Evolutionary conservation across 2,888 invertebrate genomes (phyloP).

Genomic region (Conistra vaccinii): DNA sequence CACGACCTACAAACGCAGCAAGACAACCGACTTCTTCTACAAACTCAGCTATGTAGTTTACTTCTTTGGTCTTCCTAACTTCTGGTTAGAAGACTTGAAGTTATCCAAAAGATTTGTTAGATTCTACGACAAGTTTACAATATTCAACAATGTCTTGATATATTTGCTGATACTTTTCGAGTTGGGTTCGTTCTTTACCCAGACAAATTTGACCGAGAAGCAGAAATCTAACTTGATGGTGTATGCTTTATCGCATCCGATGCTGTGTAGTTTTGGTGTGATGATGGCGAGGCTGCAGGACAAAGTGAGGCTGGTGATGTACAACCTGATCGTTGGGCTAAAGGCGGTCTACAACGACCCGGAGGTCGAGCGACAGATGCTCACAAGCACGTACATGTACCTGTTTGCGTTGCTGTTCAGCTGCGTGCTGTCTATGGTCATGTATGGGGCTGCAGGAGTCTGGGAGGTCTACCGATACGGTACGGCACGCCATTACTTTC

Average conservation of each 20-base stretch:
- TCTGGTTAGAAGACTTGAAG: conserved; percentile 70
- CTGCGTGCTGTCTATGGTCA: conserved; percentile 53
- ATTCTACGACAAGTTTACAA: conserved; percentile 55
- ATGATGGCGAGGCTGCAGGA: conserved; percentile 62
- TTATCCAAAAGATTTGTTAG: conserved; percentile 58
- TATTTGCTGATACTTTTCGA: conserved; percentile 68
- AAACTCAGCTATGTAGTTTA: conserved; percentile 63
- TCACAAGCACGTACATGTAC: conserved; percentile 68
- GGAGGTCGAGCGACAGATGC: conserved; percentile 74
- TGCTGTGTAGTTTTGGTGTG: conserved; percentile 63
- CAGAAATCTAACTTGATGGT: conserved; percentile 70
- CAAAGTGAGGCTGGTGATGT: conserved; percentile 66
- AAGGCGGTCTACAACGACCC: conserved; percentile 74
- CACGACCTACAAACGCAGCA: conserved; percentile 42
- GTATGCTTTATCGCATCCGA: conserved; percentile 70
- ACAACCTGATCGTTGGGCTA: conserved; percentile 65
- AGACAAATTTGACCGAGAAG: conserved; percentile 66
- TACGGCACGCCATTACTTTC: conserved; percentile 23
- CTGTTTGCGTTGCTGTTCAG: conserved; percentile 59
- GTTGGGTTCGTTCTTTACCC: conserved; percentile 69
- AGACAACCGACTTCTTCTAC: conserved; percentile 66
- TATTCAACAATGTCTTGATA: conserved; percentile 57
- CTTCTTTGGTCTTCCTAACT: conserved; percentile 68
- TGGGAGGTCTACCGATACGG: conserved; percentile 60
- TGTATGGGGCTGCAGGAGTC: conserved; percentile 68